Evolutionary conservation across 2,888 invertebrate genomes (phyloP), one percentile per base, ranked within the genome.

Genomic region (Yponomeuta malinellus): DNA sequence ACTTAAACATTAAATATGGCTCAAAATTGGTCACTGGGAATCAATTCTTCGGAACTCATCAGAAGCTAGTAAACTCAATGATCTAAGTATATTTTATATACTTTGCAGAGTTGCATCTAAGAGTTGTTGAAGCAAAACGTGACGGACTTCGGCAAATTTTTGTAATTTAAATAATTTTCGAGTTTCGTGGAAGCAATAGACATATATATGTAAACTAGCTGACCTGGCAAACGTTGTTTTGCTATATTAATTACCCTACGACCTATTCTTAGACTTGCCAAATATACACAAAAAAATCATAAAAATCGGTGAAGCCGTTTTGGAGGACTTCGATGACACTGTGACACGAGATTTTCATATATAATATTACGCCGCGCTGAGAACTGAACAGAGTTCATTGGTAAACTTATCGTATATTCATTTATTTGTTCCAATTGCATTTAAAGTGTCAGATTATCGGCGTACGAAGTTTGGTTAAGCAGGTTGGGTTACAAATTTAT

Each of bases 371-470:
- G 4, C 29, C 33, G 64, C 31, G 31, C 10, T 31, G 65, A 65
- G 65, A 12, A 29, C 31, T 31, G 65, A 65, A 31, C 33, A 65
- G 33, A 65, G 10, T 6, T 59, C 15, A 59, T 12, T 2, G 12
- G 15, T 59, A 23, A 64, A 64, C 64, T 64, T 23, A 65, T 65
- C 10, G 33, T 33, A 65, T 43, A 8, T 23, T 23, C 43, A 43
- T 43, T 23, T 43, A 43, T 65, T 29, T 65, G 65, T 65, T 86
- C 82, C 83, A 84, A 69, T 69, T 52, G 15, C 52, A 59, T 86
- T 84, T 82, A 85, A 86, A 87, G 84, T 87, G 85, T 87, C 86
- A 85, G 87, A 86, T 87, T 87, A 85, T 37, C 71, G 79, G 82
- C 81, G 78, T 81, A 76, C 23, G 23, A 83, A 82, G 85, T 86